Conservation (phyloP, 2,888 invertebrate species). For the Mongoloraphidia duomilia region DNA sequence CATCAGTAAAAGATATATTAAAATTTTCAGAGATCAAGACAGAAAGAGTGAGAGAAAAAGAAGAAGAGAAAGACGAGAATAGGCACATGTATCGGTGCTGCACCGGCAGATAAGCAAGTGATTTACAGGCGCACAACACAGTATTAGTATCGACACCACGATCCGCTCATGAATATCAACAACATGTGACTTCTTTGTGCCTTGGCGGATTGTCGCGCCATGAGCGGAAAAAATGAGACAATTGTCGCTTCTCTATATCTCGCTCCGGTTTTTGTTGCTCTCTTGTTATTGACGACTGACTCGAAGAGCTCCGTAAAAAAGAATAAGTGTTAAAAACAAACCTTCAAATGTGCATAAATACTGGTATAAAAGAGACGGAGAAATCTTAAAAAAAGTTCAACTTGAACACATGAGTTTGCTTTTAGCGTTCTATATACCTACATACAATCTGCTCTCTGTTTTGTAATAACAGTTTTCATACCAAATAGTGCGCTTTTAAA, state of each 20-base stretch:
- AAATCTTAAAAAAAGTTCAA: conserved; percentile 18
- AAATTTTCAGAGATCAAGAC: no score
- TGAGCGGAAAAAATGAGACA: conserved; percentile 10
- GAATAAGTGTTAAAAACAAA: no score
- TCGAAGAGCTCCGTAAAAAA: no score
- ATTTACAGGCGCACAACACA: conserved; percentile 10
- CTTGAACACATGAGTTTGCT: conserved; percentile 26
- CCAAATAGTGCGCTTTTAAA: no score
- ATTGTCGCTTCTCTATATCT: conserved; percentile 10
- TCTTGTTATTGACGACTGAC: no score
- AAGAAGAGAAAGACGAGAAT: conserved; percentile 6
- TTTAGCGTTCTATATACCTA: conserved; percentile 19
- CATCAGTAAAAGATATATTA: no score
- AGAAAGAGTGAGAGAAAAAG: neutral
- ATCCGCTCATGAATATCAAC: conserved; percentile 17
- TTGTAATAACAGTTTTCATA: no score
- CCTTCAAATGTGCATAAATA: no score
- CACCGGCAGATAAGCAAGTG: conserved; percentile 1
- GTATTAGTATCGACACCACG: conserved; percentile 10
- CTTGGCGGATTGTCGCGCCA: conserved; percentile 2
- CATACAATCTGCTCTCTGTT: no score
- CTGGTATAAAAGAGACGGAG: neutral
- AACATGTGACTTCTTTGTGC: conserved; percentile 10
- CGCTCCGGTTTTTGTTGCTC: no score
- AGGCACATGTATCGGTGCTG: neutral